Base-by-base conservation (phyloP, 2,797 vertebrate genomes). In the Crax fasciolata region DNA sequence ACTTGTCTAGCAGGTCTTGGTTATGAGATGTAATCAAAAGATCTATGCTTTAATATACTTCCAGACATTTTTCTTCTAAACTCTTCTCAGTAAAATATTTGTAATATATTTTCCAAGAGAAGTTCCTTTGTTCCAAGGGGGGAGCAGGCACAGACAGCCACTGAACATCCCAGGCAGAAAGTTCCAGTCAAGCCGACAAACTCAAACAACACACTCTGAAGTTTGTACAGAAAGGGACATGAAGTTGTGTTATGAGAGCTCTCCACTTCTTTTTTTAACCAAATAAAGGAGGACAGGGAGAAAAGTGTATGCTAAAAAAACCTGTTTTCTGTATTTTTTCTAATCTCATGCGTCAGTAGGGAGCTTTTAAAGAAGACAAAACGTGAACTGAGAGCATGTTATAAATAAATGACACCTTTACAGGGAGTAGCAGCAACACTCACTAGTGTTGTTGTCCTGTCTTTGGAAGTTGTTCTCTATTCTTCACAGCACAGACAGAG, bases 381-480 rank as follows among this genome's bases (percentile, higher is more conserved):
- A 25, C n/a, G 39, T 70, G 73, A 71, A 76, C 16, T 11, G 30
- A 32, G 30, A 73, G 19, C 35, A 13, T 35, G 30, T 71, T 89
- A 62, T 0, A 1, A 66, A 28, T 18, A 35, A 82, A 63, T 77
- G 43, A 62, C 28, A 58, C 48, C 75, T 94, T 95, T 61, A 44
- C 57, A 79, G 68, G 2, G 6, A 89, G 78, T 58, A 80, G 71
- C 65, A 95, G 76, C 84, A 96, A n/a, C 58, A 57, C 71, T 84
- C 14, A 13, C 66, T 81, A 44, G 46, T 35, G 52, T 84, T 91
- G 48, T 92, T 93, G 92, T 70, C 57, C 84, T 67, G 74, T 85
- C 87, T 95, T 84, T 91, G 73, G 93, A 82, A 94, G 70, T 68
- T 67, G 35, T 92, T 66, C 13, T 90, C 84, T 89, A n/a, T 32